phyloP scores from a whole-genome alignment of 2,797 vertebrate species.

The Microctenopoma stevenorrisi region DNA sequence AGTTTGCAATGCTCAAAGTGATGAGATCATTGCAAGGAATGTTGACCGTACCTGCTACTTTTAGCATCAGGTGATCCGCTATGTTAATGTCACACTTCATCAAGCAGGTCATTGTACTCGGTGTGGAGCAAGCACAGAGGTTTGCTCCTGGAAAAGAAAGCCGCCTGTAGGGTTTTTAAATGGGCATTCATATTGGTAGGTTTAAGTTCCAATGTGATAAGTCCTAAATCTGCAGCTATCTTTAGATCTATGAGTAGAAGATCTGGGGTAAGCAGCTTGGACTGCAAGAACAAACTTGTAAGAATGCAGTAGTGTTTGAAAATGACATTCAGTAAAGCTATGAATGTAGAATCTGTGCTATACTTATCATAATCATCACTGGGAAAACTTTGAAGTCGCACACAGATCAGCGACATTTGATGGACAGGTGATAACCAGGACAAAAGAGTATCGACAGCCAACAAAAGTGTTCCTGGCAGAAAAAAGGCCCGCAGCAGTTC shows the following conservation, averaged over 20 bases:
- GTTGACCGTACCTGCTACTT: neutral
- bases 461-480: conserved; percentile 45
- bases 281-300: conserved; percentile 31
- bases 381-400: neutral
- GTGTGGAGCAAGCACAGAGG: conserved; percentile 64
- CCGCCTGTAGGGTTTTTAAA: conserved; percentile 33
- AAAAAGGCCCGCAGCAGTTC: conserved; percentile 40
- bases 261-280: conserved; percentile 36
- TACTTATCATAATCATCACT: neutral
- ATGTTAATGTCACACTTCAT: conserved; percentile 57
- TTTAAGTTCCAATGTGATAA: neutral
- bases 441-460: conserved; percentile 35
- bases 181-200: conserved; percentile 44
- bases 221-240: conserved; percentile 40
- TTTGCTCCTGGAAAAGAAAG: conserved; percentile 44
- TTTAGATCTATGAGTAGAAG: conserved; percentile 34
- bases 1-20: conserved; percentile 27
- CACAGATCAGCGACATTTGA: conserved; percentile 3
- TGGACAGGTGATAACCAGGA: conserved; percentile 21
- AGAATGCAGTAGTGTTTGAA: conserved; percentile 33
- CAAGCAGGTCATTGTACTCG: conserved; percentile 42
- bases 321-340: conserved; percentile 9
- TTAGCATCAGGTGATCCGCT: conserved; percentile 39
- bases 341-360: neutral
- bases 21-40: neutral